A percentile compares a stretch with the other conserved stretches of the same genome.
phyloP scores from a whole-genome alignment of 2,113 vertebrate species.

The Lamprotornis superbus region DNA sequence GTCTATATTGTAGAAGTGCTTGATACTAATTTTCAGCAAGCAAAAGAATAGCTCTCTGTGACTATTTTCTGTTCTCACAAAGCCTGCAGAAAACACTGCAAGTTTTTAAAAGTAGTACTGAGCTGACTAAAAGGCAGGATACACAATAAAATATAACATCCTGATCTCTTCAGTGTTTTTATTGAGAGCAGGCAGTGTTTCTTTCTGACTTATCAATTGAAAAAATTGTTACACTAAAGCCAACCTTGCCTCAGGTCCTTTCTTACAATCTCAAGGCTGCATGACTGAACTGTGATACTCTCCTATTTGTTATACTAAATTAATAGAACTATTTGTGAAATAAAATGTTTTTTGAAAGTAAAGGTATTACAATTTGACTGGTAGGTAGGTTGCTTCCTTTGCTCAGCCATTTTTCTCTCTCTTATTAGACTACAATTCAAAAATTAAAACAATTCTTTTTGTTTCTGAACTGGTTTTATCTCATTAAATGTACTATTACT shows the following conservation, averaged over 20 bases:
- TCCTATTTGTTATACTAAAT: neutral
- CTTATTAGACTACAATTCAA: neutral
- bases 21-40: constrained; percentile 61
- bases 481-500: neutral
- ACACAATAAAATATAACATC: neutral
- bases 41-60: constrained; percentile 21
- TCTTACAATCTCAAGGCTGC: neutral
- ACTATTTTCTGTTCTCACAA: constrained; percentile 9
- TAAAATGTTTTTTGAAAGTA: neutral
- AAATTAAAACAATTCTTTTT: neutral
- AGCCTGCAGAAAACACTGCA: neutral
- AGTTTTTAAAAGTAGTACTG: neutral
- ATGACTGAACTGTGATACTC: neutral
- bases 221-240: neutral
- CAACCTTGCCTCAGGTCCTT: neutral
- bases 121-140: neutral
- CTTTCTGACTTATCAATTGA: neutral
- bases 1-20: constrained; percentile 18
- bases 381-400: neutral
- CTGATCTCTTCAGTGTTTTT: neutral
- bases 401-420: neutral
- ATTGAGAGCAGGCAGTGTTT: neutral
- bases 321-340: neutral
- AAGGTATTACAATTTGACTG: neutral
- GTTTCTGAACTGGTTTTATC: neutral